phyloP scores from a whole-genome alignment of 2,797 vertebrate species.

The Falco novaeseelandiae region DNA sequence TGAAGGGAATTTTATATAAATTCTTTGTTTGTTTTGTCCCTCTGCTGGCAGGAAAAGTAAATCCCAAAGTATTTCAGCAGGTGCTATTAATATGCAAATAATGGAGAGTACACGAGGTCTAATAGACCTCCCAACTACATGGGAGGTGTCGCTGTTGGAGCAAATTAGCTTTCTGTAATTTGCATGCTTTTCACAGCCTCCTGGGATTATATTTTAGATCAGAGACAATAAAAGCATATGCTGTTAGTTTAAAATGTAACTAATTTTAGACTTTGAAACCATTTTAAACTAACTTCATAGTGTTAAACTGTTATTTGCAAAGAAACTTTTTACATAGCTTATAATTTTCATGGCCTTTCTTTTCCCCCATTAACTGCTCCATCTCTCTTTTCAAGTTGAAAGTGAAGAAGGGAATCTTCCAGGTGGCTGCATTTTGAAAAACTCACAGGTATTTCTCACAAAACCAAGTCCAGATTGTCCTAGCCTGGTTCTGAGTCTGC shows the following conservation, averaged over 20 bases:
- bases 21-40: constrained; percentile 71
- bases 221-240: constrained; percentile 82
- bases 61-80: constrained; percentile 82
- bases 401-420: constrained; percentile 28
- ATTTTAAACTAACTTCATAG: constrained; percentile 76
- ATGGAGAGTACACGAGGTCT: constrained; percentile 75
- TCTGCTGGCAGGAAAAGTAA: constrained; percentile 79
- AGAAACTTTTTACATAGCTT: constrained; percentile 70
- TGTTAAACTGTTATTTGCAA: constrained; percentile 73
- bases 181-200: constrained; percentile 79
- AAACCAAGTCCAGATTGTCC: not conserved
- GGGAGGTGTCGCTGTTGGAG: constrained; percentile 81
- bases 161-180: constrained; percentile 83
- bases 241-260: constrained; percentile 78
- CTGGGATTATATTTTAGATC: constrained; percentile 83
- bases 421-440: not conserved
- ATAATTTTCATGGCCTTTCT: constrained; percentile 63
- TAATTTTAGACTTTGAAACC: constrained; percentile 81
- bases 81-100: constrained; percentile 86
- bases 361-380: constrained; percentile 31
- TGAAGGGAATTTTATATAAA: constrained; percentile 64
- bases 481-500: not conserved
- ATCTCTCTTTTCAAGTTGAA: constrained; percentile 32
- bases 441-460: not conserved
- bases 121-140: constrained; percentile 82